Evolutionary conservation across 2,797 vertebrate genomes (phyloP).

Genomic region (Phataginus tetradactyla): DNA sequence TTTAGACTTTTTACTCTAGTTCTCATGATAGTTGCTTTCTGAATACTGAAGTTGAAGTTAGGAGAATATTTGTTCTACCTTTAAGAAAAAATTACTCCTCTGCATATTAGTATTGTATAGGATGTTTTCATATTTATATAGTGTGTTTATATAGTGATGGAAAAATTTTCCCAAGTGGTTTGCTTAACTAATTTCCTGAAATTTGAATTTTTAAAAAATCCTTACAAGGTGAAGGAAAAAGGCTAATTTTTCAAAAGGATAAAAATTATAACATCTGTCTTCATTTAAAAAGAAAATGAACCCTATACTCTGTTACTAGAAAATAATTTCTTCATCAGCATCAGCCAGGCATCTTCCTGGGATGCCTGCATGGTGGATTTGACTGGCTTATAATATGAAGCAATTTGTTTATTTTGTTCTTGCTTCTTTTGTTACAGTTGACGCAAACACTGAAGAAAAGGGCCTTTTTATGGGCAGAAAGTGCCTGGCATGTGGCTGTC

Average conservation of each 20-base stretch:
- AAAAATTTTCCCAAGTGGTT: slow-evolving; percentile 65
- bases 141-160: not conserved
- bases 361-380: slow-evolving; percentile 78
- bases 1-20: not conserved
- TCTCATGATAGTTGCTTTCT: slow-evolving; percentile 38
- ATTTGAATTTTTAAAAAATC: slow-evolving; percentile 74
- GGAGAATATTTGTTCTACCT: not conserved
- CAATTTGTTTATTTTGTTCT: slow-evolving; percentile 83
- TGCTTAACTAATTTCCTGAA: slow-evolving; percentile 70
- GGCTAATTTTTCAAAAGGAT: slow-evolving; percentile 76
- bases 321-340: slow-evolving; percentile 72
- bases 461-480: slow-evolving; percentile 84
- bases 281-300: slow-evolving; percentile 71
- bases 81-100: not conserved
- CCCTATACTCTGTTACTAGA: slow-evolving; percentile 70
- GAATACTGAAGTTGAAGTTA: slow-evolving; percentile 11
- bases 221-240: slow-evolving; percentile 60
- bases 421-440: slow-evolving; percentile 85
- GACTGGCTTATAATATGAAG: slow-evolving; percentile 76
- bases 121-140: not conserved
- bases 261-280: slow-evolving; percentile 71
- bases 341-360: slow-evolving; percentile 68
- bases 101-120: not conserved
- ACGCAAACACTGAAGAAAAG: slow-evolving; percentile 84
- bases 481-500: slow-evolving; percentile 83